Evolutionary conservation across 2,113 vertebrate genomes (phyloP), one percentile per base, ranked within the genome.

Genomic region (Lampris megalopsis): DNA sequence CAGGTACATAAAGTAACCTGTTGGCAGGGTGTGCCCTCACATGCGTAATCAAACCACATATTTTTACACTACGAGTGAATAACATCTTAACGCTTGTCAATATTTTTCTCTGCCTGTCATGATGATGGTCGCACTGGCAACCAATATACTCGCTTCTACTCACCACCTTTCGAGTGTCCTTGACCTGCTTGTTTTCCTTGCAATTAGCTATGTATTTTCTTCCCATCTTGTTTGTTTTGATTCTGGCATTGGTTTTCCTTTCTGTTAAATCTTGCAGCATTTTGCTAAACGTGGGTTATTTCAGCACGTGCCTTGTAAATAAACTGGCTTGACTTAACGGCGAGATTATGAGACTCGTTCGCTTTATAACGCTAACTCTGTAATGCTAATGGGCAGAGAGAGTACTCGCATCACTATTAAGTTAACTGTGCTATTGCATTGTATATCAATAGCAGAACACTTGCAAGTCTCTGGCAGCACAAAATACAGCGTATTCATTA

Each of bases 391-490:
- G 77, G 52, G 43, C 48, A 48, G n/a, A 47, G 57, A 50, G 63
- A 9, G 9, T 0, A 10, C 2, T 11, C 1, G 2, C 5, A 71
- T 7, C 35, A 52, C 45, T 56, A 45, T 5, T 45, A 45, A 45
- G 48, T 63, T 49, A 66, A 53, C 50, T 49, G 63, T 45, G 24
- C 24, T 24, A 24, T 24, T 24, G 24, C 24, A 24, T 24, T 24
- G 49, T 79, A 68, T 61, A 56, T 73, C 83, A 42, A 59, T 53
- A 80, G 63, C 13, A 60, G 42, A 41, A 54, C n/a, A 36, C 69
- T 81, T 67, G 69, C 63, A 43, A 72, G 48, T 72, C 70, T 79
- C 75, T 79, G 73, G 58, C 73, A 68, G 66, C 61, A 79, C 62
- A 80, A 68, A 82, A 80, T 71, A 71, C 42, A 60, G 37, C 58